These are phyloP conservation scores for Nineta flava DNA, from an alignment of 2,888 invertebrate species.

Conservation along the genomic window DNA sequence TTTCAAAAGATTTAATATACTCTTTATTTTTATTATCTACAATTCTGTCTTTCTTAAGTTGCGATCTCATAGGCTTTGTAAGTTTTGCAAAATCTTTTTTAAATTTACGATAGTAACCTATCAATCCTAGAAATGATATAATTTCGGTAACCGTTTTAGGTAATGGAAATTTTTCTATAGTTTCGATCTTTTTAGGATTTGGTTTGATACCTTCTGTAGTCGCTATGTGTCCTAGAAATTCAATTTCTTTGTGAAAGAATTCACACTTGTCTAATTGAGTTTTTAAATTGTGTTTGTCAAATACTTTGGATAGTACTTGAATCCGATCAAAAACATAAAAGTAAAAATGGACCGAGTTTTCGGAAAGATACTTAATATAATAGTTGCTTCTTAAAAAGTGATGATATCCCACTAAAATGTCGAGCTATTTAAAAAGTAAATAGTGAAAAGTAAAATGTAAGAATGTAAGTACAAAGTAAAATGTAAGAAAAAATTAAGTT, in stretches of 20 bases:
- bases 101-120: conserved; percentile 15
- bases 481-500: too few species aligned
- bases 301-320: conserved; percentile 8
- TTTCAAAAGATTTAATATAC: conserved; percentile 9
- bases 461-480: too few species aligned
- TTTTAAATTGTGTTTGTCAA: conserved; percentile 10
- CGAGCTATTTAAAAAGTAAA: too few species aligned
- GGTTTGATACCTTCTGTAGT: conserved; percentile 15
- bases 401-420: too few species aligned
- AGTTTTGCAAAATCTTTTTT: conserved; percentile 11
- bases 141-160: conserved; percentile 13
- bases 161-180: conserved; percentile 12
- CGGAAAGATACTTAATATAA: too few species aligned
- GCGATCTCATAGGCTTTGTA: conserved; percentile 12
- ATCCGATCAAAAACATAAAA: too few species aligned
- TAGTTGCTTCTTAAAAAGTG: too few species aligned
- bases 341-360: too few species aligned
- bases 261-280: conserved; percentile 12
- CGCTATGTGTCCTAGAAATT: conserved; percentile 16
- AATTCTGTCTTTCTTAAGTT: conserved; percentile 8
- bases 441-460: too few species aligned
- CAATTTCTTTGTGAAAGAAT: conserved; percentile 12
- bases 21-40: conserved; percentile 4
- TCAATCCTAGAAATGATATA: conserved; percentile 11
- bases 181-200: conserved; percentile 13